Base-by-base conservation (phyloP, 1,140 invertebrate genomes). In the Marisa cornuarietis region DNA sequence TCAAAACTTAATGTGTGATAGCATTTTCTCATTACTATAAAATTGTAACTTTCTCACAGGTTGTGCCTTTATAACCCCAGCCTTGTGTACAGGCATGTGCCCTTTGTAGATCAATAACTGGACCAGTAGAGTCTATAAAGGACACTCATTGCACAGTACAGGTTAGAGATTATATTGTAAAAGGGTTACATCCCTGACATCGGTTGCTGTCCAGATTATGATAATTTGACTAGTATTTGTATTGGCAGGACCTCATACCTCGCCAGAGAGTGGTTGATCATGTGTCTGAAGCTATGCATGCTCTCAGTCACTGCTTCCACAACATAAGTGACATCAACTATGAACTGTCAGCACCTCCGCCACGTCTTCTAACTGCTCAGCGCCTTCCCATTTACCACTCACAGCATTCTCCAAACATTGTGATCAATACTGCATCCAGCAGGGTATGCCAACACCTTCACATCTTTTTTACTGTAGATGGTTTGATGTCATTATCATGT, bases 301-400 rank as follows among this genome's bases (percentile, higher is more conserved):
- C 94, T 77, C 91, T 98, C 76, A 94, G 95, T 11, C 97, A 98
- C 88, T 94, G 95, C 42, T 95, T 95, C 89, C 97, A 98, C 89
- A 94, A 95, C 8, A 91, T 97, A 16, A 97, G 96, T 87, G 97
- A 98, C 86, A 92, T 97, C 54, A 94, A 94, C 89, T 93, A 96
- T 63, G 93, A 96, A 83, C 92, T 95, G 54, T 91, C 92, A 49
- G 92, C 93, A 81, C 89, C 93, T 13, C 93, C 95, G 20, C 95
- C 95, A 1, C 91, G 96, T 81, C 92, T 93, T 81, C 91, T 97
- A 42, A 91, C 94, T 71, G 95, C 89, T 18, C 83, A 84, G 49
- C 83, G 71, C 14, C 61, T 73, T 18, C 76, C 76, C 22, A 77
- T 77, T 8, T 77, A 71, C 52, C 75, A 81, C n/a, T 73, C 31